Evolutionary conservation across 2,888 invertebrate genomes (phyloP).

Genomic region (Pyrrhia umbra): DNA sequence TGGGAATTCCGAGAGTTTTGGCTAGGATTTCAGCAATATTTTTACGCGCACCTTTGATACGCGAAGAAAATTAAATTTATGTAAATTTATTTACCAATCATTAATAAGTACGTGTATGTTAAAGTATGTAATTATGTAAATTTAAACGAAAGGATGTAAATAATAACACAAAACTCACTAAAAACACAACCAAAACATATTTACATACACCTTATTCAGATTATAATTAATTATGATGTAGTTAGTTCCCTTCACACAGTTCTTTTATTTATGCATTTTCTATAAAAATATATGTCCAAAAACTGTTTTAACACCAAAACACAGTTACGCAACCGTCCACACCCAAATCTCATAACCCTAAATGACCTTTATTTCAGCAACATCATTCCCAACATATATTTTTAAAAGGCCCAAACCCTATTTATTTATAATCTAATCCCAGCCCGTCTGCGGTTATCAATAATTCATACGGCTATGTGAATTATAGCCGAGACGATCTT

Average conservation of each 20-base stretch:
- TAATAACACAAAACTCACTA: background rate
- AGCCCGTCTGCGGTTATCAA: conserved; percentile 73
- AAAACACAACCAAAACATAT: background rate
- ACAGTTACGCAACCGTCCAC: background rate
- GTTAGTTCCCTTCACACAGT: too few relatives aligned
- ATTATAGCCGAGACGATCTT: conserved; percentile 79
- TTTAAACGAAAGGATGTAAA: too few relatives aligned
- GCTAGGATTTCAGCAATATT: too few relatives aligned
- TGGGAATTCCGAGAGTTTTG: background rate
- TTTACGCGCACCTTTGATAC: background rate
- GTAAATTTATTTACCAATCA: background rate
- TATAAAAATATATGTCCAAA: background rate
- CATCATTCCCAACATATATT: conserved; percentile 33
- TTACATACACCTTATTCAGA: too few relatives aligned
- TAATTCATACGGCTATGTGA: conserved; percentile 81
- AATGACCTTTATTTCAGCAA: conserved; percentile 32
- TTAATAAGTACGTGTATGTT: too few relatives aligned
- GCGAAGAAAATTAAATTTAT: too few relatives aligned
- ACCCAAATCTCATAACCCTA: conserved; percentile 10
- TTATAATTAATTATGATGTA: too few relatives aligned
- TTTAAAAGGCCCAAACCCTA: conserved; percentile 52
- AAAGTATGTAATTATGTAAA: too few relatives aligned
- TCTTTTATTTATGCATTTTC: too few relatives aligned
- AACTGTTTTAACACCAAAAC: background rate
- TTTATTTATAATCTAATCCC: conserved; percentile 66